Evolutionary conservation across 1,140 invertebrate genomes (phyloP).

Genomic region (Bombus soroeensis): DNA sequence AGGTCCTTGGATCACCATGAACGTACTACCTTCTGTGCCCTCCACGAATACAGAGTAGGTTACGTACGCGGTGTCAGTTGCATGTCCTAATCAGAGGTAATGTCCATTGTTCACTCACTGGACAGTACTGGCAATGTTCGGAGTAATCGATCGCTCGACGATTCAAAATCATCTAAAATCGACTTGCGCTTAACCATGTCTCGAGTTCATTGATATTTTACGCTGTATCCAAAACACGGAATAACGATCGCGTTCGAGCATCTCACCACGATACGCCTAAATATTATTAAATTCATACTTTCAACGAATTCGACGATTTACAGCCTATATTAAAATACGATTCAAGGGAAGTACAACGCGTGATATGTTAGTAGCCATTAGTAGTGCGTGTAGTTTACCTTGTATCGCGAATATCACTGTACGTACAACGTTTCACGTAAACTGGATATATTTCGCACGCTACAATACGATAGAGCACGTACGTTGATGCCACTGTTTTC

Average conservation of each 20-base stretch:
- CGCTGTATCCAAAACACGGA: fast-evolving
- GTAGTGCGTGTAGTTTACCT: not conserved
- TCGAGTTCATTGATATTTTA: not conserved
- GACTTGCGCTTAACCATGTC: too few species aligned
- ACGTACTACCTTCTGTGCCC: constrained; percentile 31
- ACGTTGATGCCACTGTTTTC: not conserved
- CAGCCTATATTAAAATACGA: not conserved
- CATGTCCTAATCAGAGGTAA: constrained; percentile 47
- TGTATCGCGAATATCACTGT: constrained; percentile 51
- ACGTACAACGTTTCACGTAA: constrained; percentile 43
- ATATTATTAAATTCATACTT: not conserved
- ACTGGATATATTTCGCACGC: constrained; percentile 61
- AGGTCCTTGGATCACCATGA: constrained; percentile 47
- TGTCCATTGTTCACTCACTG: constrained; percentile 24
- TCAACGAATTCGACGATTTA: not conserved
- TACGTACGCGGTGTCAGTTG: constrained; percentile 42
- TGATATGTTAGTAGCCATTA: not conserved
- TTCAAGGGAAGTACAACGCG: not conserved
- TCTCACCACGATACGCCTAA: fast-evolving
- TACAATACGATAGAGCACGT: constrained; percentile 53
- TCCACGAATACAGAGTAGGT: constrained; percentile 41
- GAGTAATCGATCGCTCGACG: constrained; percentile 14
- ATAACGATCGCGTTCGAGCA: not conserved
- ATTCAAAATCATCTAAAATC: not conserved
- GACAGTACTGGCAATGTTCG: constrained; percentile 21